Conservation (phyloP, 2,113 vertebrate genomes). For the Entelurus aequoreus region DNA sequence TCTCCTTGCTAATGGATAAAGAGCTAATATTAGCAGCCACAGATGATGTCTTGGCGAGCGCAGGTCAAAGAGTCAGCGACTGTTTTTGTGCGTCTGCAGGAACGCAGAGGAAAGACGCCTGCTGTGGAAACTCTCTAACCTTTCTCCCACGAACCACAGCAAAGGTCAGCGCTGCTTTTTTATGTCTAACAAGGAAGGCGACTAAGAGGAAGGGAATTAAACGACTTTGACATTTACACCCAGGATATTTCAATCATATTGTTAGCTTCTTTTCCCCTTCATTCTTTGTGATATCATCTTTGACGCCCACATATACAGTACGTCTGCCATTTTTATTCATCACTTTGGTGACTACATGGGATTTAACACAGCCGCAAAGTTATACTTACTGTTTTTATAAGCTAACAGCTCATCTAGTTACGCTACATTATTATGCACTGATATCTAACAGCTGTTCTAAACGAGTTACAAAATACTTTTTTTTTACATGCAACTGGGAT, state of each 20-base stretch:
- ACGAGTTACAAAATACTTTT: too few species aligned
- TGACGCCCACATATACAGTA: too few species aligned
- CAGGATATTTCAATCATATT: not conserved
- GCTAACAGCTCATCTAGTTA: too few species aligned
- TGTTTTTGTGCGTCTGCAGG: slow-evolving; percentile 63
- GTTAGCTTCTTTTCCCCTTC: not conserved
- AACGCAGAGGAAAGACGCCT: slow-evolving; percentile 85
- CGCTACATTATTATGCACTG: too few species aligned
- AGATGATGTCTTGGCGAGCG: not conserved
- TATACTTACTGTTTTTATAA: too few species aligned
- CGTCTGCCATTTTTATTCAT: too few species aligned
- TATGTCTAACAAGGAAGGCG: not conserved
- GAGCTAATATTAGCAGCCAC: not conserved
- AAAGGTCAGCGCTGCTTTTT: slow-evolving; percentile 72
- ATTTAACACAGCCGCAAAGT: too few species aligned
- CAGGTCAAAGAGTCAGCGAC: not conserved
- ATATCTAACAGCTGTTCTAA: too few species aligned
- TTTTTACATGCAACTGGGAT: too few species aligned
- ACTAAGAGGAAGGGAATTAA: not conserved
- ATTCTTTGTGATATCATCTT: too few species aligned
- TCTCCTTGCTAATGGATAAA: too few species aligned
- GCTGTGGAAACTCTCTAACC: slow-evolving; percentile 85
- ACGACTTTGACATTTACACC: not conserved
- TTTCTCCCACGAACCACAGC: slow-evolving; percentile 75
- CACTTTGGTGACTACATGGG: too few species aligned